Conservation (phyloP, 2,888 invertebrate species). For the Harpalus rufipes region DNA sequence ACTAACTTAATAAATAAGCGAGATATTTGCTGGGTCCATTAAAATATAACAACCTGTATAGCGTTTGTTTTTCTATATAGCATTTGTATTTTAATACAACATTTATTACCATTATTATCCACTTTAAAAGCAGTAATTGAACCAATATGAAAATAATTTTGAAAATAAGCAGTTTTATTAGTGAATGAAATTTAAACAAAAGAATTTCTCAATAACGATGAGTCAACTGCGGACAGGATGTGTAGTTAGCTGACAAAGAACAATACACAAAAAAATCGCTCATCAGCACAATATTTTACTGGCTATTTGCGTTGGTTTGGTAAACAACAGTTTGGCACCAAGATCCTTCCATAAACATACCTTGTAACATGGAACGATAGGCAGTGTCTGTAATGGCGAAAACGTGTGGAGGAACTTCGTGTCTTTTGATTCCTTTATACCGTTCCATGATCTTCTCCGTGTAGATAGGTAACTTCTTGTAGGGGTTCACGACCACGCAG, state of each 20-base stretch:
- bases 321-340: slow-evolving; percentile 10
- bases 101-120: no score
- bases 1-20: no score
- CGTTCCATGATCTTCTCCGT: slow-evolving; percentile 99
- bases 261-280: slow-evolving; percentile 43
- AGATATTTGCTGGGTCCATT: no score
- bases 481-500: slow-evolving; percentile 99
- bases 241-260: slow-evolving; percentile 53
- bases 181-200: slow-evolving; percentile 24
- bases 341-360: slow-evolving; percentile 77
- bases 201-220: slow-evolving; percentile 55
- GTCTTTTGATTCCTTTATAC: slow-evolving; percentile 99
- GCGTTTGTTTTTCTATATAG: no score
- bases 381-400: slow-evolving; percentile 99
- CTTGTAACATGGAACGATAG: slow-evolving; percentile 99
- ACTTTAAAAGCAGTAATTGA: no score
- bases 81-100: no score
- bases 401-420: slow-evolving; percentile 99
- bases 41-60: no score
- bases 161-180: slow-evolving; percentile 15
- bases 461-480: slow-evolving; percentile 99
- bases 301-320: slow-evolving; percentile 1
- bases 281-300: slow-evolving; percentile 41
- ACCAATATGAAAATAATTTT: background rate
- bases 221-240: slow-evolving; percentile 46